Evolutionary conservation across 35 echinoderm and acorn worm species (phyloP).

Genomic region (Patiria miniata): DNA sequence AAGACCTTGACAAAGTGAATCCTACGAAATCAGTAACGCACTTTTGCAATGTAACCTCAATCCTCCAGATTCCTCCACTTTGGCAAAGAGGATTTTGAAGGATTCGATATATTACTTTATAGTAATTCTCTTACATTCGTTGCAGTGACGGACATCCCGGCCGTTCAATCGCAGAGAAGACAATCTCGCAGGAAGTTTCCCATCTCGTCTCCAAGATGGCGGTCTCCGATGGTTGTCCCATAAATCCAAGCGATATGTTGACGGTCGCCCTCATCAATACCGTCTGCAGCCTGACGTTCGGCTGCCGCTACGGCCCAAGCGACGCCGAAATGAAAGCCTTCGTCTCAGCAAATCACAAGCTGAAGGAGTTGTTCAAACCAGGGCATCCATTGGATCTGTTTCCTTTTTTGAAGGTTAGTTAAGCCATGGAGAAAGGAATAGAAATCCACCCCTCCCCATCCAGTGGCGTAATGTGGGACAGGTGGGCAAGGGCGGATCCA

Average conservation of each 20-base stretch:
- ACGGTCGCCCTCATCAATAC: conserved; percentile 59
- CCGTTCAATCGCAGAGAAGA: conserved; percentile 34
- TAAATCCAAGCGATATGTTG: conserved; percentile 45
- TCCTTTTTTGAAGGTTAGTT: conserved; percentile 65
- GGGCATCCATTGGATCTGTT: conserved; percentile 79
- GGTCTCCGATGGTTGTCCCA: background rate
- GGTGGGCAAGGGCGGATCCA: too few relatives aligned
- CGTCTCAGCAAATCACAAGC: conserved; percentile 58
- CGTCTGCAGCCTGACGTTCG: conserved; percentile 71
- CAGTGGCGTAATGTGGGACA: too few relatives aligned
- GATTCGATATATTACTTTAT: too few relatives aligned
- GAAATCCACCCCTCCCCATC: too few relatives aligned
- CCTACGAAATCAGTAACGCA: too few relatives aligned
- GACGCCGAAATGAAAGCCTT: conserved; percentile 68
- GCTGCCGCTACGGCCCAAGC: conserved; percentile 54
- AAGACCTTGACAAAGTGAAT: too few relatives aligned
- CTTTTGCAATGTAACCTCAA: too few relatives aligned
- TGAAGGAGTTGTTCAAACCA: conserved; percentile 68
- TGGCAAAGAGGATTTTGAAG: too few relatives aligned
- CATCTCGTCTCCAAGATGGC: conserved; percentile 13
- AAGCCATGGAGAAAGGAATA: too few relatives aligned
- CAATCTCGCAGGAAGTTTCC: conserved; percentile 47
- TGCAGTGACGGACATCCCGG: too few relatives aligned
- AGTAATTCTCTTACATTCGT: too few relatives aligned
- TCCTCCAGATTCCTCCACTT: too few relatives aligned